Conservation (phyloP, 2,888 invertebrate genomes). For the Campaea margaritaria region DNA sequence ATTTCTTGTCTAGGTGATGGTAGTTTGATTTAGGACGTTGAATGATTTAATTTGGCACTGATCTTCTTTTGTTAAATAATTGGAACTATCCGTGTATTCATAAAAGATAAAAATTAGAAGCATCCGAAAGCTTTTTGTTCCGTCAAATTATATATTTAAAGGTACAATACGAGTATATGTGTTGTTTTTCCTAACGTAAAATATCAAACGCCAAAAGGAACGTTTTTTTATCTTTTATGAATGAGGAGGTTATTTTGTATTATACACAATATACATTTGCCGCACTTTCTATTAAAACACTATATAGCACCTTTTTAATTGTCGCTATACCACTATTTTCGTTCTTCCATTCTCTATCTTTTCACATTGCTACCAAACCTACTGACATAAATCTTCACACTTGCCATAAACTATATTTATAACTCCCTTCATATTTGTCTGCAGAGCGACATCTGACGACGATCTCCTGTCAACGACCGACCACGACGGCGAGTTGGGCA, state of each 20-base stretch:
- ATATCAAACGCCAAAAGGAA: too few species aligned
- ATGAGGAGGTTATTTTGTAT: too few species aligned
- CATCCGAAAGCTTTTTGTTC: too few species aligned
- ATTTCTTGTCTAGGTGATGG: slow-evolving; percentile 37
- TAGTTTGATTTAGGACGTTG: slow-evolving; percentile 14
- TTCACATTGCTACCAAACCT: slow-evolving; percentile 16
- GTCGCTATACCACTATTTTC: too few species aligned
- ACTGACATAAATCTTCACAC: slow-evolving; percentile 12
- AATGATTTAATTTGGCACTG: slow-evolving; percentile 7
- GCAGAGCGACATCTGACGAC: slow-evolving; percentile 93
- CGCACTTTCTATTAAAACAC: too few species aligned
- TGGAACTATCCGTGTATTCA: neutral
- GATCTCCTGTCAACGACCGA: slow-evolving; percentile 92
- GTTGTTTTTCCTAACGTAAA: too few species aligned
- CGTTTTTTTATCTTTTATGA: too few species aligned
- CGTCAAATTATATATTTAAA: too few species aligned
- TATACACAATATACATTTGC: too few species aligned
- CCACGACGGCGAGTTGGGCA: slow-evolving; percentile 89
- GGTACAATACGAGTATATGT: too few species aligned
- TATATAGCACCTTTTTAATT: too few species aligned
- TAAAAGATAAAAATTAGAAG: too few species aligned
- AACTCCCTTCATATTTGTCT: slow-evolving; percentile 13
- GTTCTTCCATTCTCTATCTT: neutral
- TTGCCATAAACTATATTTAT: neutral
- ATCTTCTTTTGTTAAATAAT: neutral